Conservation (phyloP, 1,140 invertebrate genomes). For the Zaprionus gabonicus region DNA sequence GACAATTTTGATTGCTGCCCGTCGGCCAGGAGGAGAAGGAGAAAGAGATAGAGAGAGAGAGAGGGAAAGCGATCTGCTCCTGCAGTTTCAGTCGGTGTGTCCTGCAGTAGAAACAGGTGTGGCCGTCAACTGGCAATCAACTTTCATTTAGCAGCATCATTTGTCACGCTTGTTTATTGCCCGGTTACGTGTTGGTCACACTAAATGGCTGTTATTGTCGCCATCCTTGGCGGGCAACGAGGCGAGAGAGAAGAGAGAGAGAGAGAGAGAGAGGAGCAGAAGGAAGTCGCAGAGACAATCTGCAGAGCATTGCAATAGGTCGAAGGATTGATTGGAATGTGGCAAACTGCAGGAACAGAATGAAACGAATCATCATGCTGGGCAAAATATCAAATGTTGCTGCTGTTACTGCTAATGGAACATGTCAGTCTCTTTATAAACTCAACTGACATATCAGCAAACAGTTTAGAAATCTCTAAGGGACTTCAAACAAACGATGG, state of each 20-base stretch:
- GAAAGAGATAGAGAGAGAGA: not conserved
- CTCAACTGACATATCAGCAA: not conserved
- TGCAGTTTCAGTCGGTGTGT: not conserved
- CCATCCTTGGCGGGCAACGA: not conserved
- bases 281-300: not conserved
- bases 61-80: not conserved
- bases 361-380: not conserved
- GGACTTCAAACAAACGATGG: no score
- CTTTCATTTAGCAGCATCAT: constrained; percentile 83
- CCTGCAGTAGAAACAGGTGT: constrained; percentile 62
- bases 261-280: not conserved
- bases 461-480: no score
- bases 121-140: constrained; percentile 80
- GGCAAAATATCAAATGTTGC: not conserved
- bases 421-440: constrained; percentile 2
- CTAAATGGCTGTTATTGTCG: constrained; percentile 79
- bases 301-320: constrained; percentile 3
- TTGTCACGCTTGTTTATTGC: constrained; percentile 82
- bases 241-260: not conserved
- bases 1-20: constrained; percentile 71
- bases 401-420: not conserved
- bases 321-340: constrained; percentile 24
- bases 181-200: constrained; percentile 76
- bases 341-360: not conserved
- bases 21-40: not conserved